phyloP scores from a whole-genome alignment of 1,140 invertebrate species.

The Cherax quadricarinatus region DNA sequence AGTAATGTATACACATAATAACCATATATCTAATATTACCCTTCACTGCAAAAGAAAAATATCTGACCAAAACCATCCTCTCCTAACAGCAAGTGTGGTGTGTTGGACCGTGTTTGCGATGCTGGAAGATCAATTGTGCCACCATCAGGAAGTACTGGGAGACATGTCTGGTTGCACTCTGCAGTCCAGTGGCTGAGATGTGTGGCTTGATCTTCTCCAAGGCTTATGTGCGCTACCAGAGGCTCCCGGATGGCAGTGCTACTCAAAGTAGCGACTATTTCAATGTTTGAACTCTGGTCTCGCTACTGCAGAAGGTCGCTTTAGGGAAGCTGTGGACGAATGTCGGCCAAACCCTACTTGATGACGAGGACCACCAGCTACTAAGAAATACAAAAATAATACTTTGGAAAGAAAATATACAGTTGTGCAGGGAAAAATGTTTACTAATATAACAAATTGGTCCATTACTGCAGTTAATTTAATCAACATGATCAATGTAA shows the following conservation, averaged over 20 bases:
- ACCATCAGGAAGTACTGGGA: conserved; percentile 75
- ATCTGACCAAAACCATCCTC: no score
- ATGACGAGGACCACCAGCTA: not conserved
- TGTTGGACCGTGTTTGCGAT: conserved; percentile 81
- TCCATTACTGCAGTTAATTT: no score
- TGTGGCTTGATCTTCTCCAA: conserved; percentile 82
- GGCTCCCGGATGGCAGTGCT: conserved; percentile 76
- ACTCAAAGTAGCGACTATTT: conserved; percentile 52
- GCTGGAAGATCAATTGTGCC: conserved; percentile 83
- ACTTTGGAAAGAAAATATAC: not conserved
- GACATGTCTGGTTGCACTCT: conserved; percentile 80
- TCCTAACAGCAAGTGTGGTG: conserved; percentile 85
- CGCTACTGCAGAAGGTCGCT: not conserved
- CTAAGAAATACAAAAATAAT: no score
- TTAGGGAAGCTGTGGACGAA: not conserved
- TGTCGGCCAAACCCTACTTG: not conserved
- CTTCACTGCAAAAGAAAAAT: no score
- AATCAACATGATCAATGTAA: no score
- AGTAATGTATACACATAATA: no score
- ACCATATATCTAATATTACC: no score
- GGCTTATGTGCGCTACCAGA: conserved; percentile 81
- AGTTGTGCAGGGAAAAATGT: not conserved
- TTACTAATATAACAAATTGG: not conserved
- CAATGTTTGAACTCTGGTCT: conserved; percentile 35
- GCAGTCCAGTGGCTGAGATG: conserved; percentile 82